Base-by-base conservation (phyloP, 2,888 invertebrate species). In the Agriopis marginaria region DNA sequence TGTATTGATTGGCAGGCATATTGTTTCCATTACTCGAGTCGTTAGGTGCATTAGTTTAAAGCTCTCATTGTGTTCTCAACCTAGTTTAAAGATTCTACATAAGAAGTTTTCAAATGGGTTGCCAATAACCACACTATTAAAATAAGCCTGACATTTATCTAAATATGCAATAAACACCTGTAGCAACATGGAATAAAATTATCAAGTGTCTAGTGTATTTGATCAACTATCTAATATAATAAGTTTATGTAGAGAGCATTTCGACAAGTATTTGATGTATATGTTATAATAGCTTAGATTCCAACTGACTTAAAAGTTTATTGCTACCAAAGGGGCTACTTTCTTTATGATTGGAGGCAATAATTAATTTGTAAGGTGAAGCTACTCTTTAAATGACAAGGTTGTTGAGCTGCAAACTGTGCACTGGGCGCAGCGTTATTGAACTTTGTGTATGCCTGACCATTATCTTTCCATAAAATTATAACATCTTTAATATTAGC, bases 1-100 rank as follows among this genome's bases (percentile, higher is more conserved):
- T 83, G 79, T 86, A 83, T 86, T 88, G 92, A 83, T 86, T 88
- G 92, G 90, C 91, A 90, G 91, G 91, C 89, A 89, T 90, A 89
- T 87, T 85, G 85, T 85, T 84, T 87, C 75, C 83, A 88, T 89
- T 86, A 84, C 82, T 87, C 58, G 86, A 87, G 85, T 84, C 86
- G 90, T 89, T 91, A 86, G 90, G 92, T 92, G 93, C 93, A 92
- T 91, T 89, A 71, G 84, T 87, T 85, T 83, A 79, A 78, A 77
- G 83, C 82, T 82, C 79, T 77, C 77, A 76, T 78, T 78, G 72
- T 72, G 78, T 77, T 80, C 80, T 60, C 55, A 61, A 32, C 69
- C 66, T 72, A 64, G 50, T 63, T 68, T 17, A 42, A 62, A 60
- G 55, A 45, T 63, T 44, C 54, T 44, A 58, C 42, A 50, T 71